Evolutionary conservation across 2,797 vertebrate genomes (phyloP), one percentile per base, ranked within the genome.

Genomic region (Intellagama lesueurii): DNA sequence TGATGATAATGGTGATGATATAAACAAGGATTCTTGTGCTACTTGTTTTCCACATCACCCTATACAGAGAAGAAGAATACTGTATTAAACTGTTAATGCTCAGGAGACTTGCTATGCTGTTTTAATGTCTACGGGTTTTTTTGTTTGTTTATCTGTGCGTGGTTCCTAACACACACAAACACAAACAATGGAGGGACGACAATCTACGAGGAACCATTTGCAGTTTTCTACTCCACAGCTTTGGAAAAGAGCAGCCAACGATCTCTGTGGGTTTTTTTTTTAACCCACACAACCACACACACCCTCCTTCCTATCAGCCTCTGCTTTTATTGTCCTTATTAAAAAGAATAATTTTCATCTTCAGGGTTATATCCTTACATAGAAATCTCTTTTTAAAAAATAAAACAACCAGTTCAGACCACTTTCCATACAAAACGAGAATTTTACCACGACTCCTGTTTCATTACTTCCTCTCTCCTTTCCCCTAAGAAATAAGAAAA

Each of bases 251-350:
- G 35, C 64, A 76, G n/a, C 72, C 73, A 78, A 91, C 40, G 68
- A 86, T 91, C 76, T 88, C 16, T 0, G 35, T 64, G 75, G 80
- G 82, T 70, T 22, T 73, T 26, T 91, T 83, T 69, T 83, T 12
- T 14, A 7, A 26, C 6, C 30, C 35, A 90, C 88, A 81, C 11
- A 68, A 5, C 64, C 22, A 52, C n/a, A n/a, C 19, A 81, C 9
- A 8, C 78, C 86, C 28, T 78, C 86, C 79, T 70, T 73, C 68
- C 44, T 69, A 49, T 83, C 87, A 83, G 83, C 90, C 81, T 52
- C 87, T 77, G 83, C 90, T 88, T 83, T 69, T 89, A 52, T 64
- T 90, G 40, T 86, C 82, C 40, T 77, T 56, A 83, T 90, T 68
- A 90, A 72, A 35, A 90, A 84, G 66, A 82, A 89, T 87, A 56